Evolutionary conservation across 1,140 invertebrate genomes (phyloP).

Genomic region (Temnothorax nylanderi): DNA sequence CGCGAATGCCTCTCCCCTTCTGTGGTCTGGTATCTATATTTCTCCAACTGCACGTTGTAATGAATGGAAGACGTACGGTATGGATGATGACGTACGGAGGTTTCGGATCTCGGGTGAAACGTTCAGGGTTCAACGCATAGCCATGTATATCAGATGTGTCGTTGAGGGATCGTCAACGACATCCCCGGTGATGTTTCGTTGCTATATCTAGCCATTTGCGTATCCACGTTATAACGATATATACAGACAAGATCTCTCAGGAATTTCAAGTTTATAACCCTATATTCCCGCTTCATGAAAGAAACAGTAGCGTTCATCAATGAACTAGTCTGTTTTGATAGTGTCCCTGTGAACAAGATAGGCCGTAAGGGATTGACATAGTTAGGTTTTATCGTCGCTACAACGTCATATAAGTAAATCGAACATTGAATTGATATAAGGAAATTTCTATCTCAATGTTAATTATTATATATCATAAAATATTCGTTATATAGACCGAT

Average conservation of each 20-base stretch:
- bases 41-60: slow-evolving; percentile 52
- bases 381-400: not conserved
- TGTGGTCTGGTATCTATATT: slow-evolving; percentile 23
- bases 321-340: not conserved
- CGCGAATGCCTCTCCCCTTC: not conserved
- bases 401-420: not conserved
- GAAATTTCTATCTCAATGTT: not conserved
- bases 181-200: slow-evolving; percentile 59
- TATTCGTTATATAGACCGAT: not conserved
- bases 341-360: not conserved
- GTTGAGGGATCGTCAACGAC: slow-evolving; percentile 67
- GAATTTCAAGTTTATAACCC: slow-evolving; percentile 28
- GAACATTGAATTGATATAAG: not conserved
- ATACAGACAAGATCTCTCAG: slow-evolving; percentile 11
- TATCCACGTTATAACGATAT: slow-evolving; percentile 43
- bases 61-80: slow-evolving; percentile 69
- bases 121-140: slow-evolving; percentile 57
- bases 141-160: slow-evolving; percentile 55
- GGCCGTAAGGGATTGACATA: not conserved
- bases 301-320: slow-evolving; percentile 19
- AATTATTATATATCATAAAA: not conserved
- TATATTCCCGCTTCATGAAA: slow-evolving; percentile 16
- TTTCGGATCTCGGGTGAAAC: slow-evolving; percentile 59
- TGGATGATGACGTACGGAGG: slow-evolving; percentile 67
- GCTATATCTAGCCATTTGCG: slow-evolving; percentile 29